A percentile compares a stretch with the other conserved stretches of the same genome.
These are phyloP conservation scores for Calephelis virginiensis DNA, from an alignment of 1,140 invertebrate species.

Conservation along the genomic window DNA sequence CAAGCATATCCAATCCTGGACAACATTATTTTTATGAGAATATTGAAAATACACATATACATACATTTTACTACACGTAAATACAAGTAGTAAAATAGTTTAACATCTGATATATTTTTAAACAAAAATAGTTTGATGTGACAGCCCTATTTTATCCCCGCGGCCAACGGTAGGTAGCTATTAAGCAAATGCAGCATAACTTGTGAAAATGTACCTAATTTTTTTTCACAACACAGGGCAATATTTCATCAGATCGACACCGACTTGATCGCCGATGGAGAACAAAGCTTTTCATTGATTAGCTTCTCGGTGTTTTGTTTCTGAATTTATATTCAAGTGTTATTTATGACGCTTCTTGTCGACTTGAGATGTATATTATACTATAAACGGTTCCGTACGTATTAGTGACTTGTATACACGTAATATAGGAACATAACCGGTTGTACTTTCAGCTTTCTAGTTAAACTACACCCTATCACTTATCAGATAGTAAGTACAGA, in stretches of 20 bases:
- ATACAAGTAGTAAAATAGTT: no score
- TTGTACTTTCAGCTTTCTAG: no score
- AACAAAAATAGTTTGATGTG: not conserved
- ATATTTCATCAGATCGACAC: constrained; percentile 48
- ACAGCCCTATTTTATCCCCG: constrained; percentile 25
- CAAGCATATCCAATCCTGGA: no score
- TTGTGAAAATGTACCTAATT: constrained; percentile 31
- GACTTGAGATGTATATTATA: constrained; percentile 14
- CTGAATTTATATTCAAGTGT: constrained; percentile 11
- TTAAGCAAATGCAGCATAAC: constrained; percentile 34
- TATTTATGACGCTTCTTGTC: constrained; percentile 4
- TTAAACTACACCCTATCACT: no score
- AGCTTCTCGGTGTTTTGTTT: constrained; percentile 19
- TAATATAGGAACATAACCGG: not conserved
- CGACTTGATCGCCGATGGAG: constrained; percentile 15
- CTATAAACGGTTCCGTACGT: not conserved
- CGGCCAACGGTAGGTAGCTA: constrained; percentile 24
- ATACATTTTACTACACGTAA: accelerated
- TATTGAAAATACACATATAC: no score
- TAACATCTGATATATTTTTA: no score
- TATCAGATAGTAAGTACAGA: no score
- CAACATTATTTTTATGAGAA: no score
- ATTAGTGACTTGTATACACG: not conserved
- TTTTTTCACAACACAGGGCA: constrained; percentile 28
- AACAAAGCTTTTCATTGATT: constrained; percentile 33